Base-by-base conservation (phyloP, 2,888 invertebrate genomes). In the Lamproptera curius region DNA sequence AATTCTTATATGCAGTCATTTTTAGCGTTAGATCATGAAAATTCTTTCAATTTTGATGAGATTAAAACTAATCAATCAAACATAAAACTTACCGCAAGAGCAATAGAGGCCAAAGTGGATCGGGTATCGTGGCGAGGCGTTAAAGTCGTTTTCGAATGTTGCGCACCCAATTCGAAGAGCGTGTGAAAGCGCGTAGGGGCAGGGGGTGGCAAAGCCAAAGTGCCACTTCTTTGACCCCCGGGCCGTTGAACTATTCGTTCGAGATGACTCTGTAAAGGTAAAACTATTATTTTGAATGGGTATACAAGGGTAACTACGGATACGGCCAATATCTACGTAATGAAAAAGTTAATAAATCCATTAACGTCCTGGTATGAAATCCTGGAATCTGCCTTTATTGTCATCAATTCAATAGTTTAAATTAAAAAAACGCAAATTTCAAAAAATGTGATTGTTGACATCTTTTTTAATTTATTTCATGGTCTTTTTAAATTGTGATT, bases 211-310 rank as follows among this genome's bases (percentile, higher is more conserved):
- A 87, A 59, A 0, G 87, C 86, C 1, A 77, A 81, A 23, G 64
- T 61, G 0, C 72, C 63, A 1, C 75, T 71, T 1, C 68, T 68
- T 10, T 88, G 86, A 52, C 89, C 91, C 1, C 92, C 92, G 0
- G 95, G 95, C 58, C 95, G 90, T 75, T 96, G 95, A 50, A 96
- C 91, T 70, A 97, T 96, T 65, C 94, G 93, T 70, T 95, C 95
- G 58, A 96, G 83, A 70, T 95, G 95, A 68, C 93, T 95, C 95
- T 96, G 88, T 6, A 73, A 73, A 39, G 2, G 50, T 23, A 23
- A 54, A 33, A 14, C 11, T 28, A 23, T 28, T 2, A 28, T 20
- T 20, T 20, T 20, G 20, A 20, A n/a, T n/a, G n/a, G 20, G 20
- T 5, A 20, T 20, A 20, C 4, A 20, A 20, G 6, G 20, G 20